phyloP scores from a whole-genome alignment of 1,140 invertebrate genomes.

The Sipha flava region DNA sequence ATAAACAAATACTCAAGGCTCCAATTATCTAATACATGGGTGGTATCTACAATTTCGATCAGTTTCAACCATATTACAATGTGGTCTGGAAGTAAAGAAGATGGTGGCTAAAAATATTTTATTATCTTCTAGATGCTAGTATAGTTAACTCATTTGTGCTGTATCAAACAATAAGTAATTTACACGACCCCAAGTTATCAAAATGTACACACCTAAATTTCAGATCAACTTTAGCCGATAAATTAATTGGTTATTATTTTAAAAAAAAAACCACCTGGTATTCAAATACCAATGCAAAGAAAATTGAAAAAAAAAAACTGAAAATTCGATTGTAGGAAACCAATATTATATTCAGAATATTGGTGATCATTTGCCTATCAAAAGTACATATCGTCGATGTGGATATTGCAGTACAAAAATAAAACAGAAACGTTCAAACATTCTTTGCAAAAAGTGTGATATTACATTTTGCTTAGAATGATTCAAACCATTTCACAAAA shows the following conservation, averaged over 20 bases:
- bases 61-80: slow-evolving; percentile 29
- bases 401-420: neutral
- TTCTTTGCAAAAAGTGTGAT: neutral
- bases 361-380: neutral
- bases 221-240: neutral
- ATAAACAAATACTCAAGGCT: too few relatives aligned
- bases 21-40: slow-evolving; percentile 35
- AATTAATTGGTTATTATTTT: slow-evolving; percentile 25
- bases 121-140: slow-evolving; percentile 3
- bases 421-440: neutral
- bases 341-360: neutral
- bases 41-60: slow-evolving; percentile 36
- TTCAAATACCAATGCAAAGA: too few relatives aligned
- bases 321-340: neutral
- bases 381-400: neutral
- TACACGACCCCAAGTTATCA: neutral
- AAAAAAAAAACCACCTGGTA: too few relatives aligned
- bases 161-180: neutral
- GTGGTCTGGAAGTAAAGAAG: slow-evolving; percentile 27
- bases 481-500: neutral
- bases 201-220: neutral
- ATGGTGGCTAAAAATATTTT: slow-evolving; percentile 34
- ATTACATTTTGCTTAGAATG: neutral
- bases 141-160: slow-evolving; percentile 25
- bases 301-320: too few relatives aligned